Conservation (phyloP, 2,113 vertebrate species). For the Sciurus niger region DNA sequence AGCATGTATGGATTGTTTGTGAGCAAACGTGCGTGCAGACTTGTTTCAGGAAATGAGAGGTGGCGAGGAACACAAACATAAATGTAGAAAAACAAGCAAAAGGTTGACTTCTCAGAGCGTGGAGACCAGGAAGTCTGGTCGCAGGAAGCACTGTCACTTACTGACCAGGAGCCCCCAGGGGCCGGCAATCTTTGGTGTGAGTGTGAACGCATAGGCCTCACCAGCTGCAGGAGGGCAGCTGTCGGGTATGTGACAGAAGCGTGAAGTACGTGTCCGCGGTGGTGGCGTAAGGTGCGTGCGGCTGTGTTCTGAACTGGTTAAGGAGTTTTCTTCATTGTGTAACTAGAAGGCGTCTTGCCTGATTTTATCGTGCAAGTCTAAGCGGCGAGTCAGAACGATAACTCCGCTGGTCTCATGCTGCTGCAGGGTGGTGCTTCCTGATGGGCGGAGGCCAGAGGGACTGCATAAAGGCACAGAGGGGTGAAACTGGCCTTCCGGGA, state of each 20-base stretch:
- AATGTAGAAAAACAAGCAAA: no score
- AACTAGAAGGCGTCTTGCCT: neutral
- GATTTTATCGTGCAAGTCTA: no score
- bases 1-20: neutral
- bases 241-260: no score
- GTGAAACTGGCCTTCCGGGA: fast-evolving
- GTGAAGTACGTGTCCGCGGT: no score
- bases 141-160: neutral
- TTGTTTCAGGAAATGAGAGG: no score
- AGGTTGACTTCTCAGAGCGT: neutral
- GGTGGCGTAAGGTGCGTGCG: neutral
- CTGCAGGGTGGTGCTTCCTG: neutral
- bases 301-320: neutral
- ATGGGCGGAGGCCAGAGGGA: fast-evolving
- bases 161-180: neutral
- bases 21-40: neutral
- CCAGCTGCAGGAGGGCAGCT: neutral
- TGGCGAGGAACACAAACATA: neutral
- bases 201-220: neutral
- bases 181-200: neutral
- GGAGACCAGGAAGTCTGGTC: no score
- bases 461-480: neutral
- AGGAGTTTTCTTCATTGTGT: neutral
- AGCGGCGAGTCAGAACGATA: neutral
- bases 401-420: neutral